These are phyloP conservation scores for Tympanoctomys barrerae DNA, from an alignment of 2,797 vertebrate species.

Conservation along the genomic window DNA sequence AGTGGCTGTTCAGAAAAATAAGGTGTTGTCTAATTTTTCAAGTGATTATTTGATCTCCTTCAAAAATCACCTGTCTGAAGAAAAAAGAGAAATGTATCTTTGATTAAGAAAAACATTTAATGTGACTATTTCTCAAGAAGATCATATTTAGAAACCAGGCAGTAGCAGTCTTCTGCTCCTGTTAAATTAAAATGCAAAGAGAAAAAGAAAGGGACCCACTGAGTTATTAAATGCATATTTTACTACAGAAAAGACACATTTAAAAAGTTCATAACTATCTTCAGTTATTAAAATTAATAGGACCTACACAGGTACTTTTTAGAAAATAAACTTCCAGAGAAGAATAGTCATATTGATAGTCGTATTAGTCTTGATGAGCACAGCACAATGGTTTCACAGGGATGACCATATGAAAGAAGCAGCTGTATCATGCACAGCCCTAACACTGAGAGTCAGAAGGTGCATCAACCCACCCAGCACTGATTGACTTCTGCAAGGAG, in stretches of 20 bases:
- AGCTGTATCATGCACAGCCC: accelerated
- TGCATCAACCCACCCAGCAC: accelerated
- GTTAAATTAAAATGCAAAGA: conserved; percentile 36
- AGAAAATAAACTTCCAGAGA: background rate
- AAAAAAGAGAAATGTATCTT: background rate
- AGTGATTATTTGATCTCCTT: background rate
- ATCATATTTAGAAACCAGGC: conserved; percentile 7
- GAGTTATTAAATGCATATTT: conserved; percentile 22
- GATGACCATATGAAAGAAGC: background rate
- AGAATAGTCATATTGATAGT: too few species aligned
- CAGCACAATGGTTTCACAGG: background rate
- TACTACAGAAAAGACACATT: conserved; percentile 32
- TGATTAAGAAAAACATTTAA: background rate
- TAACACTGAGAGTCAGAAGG: background rate
- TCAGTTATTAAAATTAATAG: background rate
- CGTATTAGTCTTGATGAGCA: background rate
- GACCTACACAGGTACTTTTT: background rate
- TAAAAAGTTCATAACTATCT: conserved; percentile 7
- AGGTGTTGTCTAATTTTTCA: background rate
- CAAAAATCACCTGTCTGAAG: background rate
- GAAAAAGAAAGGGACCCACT: background rate
- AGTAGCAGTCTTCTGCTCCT: background rate
- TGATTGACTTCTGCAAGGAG: accelerated
- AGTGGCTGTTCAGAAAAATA: background rate
- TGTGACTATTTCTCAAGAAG: background rate